Percentiles rank a stretch among this genome's conserved stretches.
Conservation (phyloP, 2,113 vertebrate genomes). For the Cephalopholis sonnerati region DNA sequence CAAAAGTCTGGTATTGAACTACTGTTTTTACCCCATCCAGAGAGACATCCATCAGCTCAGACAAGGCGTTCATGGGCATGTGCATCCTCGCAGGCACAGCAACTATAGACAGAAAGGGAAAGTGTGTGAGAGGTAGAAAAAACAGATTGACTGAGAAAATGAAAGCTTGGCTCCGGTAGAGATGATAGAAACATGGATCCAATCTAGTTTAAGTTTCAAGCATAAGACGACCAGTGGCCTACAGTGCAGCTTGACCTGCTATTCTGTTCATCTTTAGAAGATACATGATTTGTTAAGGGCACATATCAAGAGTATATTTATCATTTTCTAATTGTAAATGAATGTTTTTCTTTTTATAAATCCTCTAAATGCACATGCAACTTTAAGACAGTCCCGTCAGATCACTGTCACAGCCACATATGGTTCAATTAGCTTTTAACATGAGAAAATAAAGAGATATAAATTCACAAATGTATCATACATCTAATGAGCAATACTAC, state of each 20-base stretch:
- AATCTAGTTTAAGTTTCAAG: not conserved
- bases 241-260: not conserved
- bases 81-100: constrained; percentile 36
- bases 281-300: not conserved
- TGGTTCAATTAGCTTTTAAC: not conserved
- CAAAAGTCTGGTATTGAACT: not conserved
- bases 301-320: too few species aligned
- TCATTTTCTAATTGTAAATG: too few species aligned
- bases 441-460: not conserved
- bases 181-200: not conserved
- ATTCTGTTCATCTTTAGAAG: not conserved
- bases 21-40: constrained; percentile 33
- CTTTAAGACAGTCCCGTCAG: too few species aligned
- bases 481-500: not conserved
- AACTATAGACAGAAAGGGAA: constrained; percentile 20
- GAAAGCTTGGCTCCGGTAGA: not conserved
- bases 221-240: not conserved
- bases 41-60: not conserved
- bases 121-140: not conserved
- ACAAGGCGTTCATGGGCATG: constrained; percentile 29
- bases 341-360: too few species aligned
- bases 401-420: not conserved
- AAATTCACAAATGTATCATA: not conserved
- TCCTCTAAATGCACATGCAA: not conserved
- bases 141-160: not conserved